Evolutionary conservation across 2,888 invertebrate genomes (phyloP).

Genomic region (Cerastis leucographa): DNA sequence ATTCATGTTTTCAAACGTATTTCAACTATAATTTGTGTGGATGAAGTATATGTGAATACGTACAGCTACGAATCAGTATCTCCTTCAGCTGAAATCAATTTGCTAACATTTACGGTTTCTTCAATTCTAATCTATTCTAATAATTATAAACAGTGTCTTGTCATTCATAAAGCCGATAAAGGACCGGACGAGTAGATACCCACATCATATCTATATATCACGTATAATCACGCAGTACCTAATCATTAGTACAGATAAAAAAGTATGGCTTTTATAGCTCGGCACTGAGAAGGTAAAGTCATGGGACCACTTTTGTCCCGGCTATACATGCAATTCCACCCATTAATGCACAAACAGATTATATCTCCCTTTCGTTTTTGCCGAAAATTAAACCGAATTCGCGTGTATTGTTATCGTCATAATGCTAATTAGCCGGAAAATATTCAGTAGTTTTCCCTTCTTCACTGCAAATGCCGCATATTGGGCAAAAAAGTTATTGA

Average conservation of each 20-base stretch:
- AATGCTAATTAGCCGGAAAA: slow-evolving; percentile 58
- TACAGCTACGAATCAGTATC: not conserved
- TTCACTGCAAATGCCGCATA: slow-evolving; percentile 66
- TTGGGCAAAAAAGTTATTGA: slow-evolving; percentile 45
- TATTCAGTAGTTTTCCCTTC: slow-evolving; percentile 41
- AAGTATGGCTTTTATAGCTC: not conserved
- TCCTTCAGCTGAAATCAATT: not conserved
- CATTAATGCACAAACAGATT: slow-evolving; percentile 20
- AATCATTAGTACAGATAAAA: not conserved
- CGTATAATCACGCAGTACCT: not conserved
- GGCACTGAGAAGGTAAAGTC: not conserved
- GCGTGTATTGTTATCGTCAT: slow-evolving; percentile 49
- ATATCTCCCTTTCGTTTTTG: slow-evolving; percentile 20
- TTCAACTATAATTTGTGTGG: not conserved
- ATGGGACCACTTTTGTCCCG: no score
- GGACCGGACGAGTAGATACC: no score
- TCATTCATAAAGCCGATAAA: no score
- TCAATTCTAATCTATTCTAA: not conserved
- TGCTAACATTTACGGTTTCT: not conserved
- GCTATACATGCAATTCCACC: not conserved
- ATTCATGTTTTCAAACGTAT: not conserved
- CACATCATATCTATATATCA: no score
- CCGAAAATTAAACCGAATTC: slow-evolving; percentile 41
- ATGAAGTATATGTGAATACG: not conserved
- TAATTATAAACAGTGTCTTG: not conserved